A percentile compares a stretch with the other conserved stretches of the same genome.
Conservation (phyloP, 2,113 vertebrate species). For the Cynocephalus volans region DNA sequence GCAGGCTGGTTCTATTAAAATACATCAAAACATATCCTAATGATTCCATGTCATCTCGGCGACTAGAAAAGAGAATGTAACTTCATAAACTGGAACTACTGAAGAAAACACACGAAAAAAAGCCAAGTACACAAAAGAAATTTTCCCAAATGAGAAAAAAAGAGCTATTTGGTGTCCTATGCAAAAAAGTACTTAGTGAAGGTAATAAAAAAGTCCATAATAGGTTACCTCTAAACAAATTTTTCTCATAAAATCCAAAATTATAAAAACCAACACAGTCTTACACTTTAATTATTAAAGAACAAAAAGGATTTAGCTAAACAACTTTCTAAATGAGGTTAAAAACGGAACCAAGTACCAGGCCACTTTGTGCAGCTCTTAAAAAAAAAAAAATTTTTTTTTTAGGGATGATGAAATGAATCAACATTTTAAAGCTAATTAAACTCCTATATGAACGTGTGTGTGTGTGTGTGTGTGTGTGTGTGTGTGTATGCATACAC, state of each 20-base stretch:
- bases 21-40: conserved; percentile 99
- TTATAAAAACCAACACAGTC: neutral
- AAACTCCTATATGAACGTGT: neutral
- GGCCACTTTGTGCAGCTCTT: neutral
- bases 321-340: neutral
- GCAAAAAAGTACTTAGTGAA: neutral
- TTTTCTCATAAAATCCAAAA: neutral
- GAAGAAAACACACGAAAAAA: conserved; percentile 16
- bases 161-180: neutral
- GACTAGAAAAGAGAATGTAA: conserved; percentile 89
- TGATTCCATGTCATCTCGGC: conserved; percentile 99
- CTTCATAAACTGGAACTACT: conserved; percentile 8
- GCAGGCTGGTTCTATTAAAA: conserved; percentile 99
- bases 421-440: conserved; percentile 4
- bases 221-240: conserved; percentile 21
- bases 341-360: conserved; percentile 19
- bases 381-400: no score
- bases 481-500: neutral
- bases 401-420: neutral
- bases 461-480: no score
- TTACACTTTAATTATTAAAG: conserved; percentile 9
- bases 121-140: neutral
- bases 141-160: neutral
- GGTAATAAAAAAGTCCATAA: neutral
- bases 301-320: conserved; percentile 22